Conservation (phyloP, 2,113 vertebrate species). For the Merops nubicus region DNA sequence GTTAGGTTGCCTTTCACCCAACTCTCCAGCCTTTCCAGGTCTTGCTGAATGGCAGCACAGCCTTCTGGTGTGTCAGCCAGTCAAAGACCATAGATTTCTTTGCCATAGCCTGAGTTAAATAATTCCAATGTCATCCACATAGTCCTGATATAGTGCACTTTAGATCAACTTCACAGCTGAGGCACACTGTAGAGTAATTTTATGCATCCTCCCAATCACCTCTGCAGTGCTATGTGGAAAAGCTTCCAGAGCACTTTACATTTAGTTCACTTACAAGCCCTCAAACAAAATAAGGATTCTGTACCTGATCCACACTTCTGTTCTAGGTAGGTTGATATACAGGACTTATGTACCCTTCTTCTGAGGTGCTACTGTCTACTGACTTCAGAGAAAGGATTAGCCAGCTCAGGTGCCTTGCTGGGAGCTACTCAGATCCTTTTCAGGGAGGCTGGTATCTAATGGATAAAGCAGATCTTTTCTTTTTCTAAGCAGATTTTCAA, state of each 20-base stretch:
- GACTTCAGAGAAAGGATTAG: neutral
- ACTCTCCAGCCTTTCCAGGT: no score
- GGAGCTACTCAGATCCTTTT: neutral
- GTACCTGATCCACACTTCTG: neutral
- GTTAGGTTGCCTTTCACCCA: no score
- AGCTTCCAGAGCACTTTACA: neutral
- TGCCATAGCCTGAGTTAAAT: neutral
- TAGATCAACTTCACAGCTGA: neutral
- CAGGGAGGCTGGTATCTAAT: neutral
- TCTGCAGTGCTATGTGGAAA: neutral
- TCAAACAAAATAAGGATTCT: neutral
- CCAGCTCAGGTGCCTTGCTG: neutral
- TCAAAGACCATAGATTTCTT: neutral
- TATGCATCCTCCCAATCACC: neutral
- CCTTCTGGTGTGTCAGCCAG: no score
- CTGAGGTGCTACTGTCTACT: neutral
- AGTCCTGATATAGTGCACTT: neutral
- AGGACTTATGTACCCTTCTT: neutral
- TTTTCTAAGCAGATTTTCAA: neutral
- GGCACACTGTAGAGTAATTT: neutral
- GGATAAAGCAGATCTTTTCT: neutral
- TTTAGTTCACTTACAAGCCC: neutral
- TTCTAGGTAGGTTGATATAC: neutral
- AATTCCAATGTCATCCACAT: neutral
- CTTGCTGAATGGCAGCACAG: no score